Conservation (phyloP, 2,113 vertebrate genomes). For the Copsychus sechellarum region DNA sequence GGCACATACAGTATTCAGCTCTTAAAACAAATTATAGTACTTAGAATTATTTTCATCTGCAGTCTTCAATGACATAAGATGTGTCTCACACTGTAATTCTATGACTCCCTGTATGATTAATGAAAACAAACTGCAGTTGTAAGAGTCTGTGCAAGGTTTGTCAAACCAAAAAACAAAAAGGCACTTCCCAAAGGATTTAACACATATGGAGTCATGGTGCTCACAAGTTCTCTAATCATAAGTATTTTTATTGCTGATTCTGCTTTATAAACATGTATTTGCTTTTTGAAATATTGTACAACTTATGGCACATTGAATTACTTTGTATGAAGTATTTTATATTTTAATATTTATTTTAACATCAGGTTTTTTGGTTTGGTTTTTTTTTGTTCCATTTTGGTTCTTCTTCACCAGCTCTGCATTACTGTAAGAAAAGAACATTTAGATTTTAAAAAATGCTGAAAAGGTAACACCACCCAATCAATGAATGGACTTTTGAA, state of each 20-base stretch:
- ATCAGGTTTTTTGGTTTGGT: slow-evolving; percentile 65
- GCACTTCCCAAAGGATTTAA: slow-evolving; percentile 83
- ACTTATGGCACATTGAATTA: slow-evolving; percentile 79
- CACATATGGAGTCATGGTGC: slow-evolving; percentile 75
- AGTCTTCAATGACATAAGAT: slow-evolving; percentile 74
- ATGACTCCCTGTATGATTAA: slow-evolving; percentile 71
- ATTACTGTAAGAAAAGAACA: slow-evolving; percentile 76
- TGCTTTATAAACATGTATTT: slow-evolving; percentile 76
- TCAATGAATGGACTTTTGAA: slow-evolving; percentile 79
- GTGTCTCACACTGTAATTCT: slow-evolving; percentile 77
- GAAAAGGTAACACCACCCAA: slow-evolving; percentile 75
- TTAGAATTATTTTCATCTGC: slow-evolving; percentile 71
- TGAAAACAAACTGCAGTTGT: slow-evolving; percentile 65
- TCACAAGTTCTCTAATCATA: slow-evolving; percentile 73
- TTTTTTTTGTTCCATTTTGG: slow-evolving; percentile 8
- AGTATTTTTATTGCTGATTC: slow-evolving; percentile 73
- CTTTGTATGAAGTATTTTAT: slow-evolving; percentile 82
- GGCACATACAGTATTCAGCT: slow-evolving; percentile 68
- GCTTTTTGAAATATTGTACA: slow-evolving; percentile 80
- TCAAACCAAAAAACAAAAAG: slow-evolving; percentile 75
- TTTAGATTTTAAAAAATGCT: slow-evolving; percentile 64
- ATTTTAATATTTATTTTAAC: slow-evolving; percentile 84
- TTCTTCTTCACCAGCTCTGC: slow-evolving; percentile 74
- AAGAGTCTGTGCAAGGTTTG: slow-evolving; percentile 75
- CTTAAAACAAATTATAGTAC: slow-evolving; percentile 73